These are phyloP conservation scores for Nebria salina DNA, from an alignment of 2,888 invertebrate species.

Conservation along the genomic window DNA sequence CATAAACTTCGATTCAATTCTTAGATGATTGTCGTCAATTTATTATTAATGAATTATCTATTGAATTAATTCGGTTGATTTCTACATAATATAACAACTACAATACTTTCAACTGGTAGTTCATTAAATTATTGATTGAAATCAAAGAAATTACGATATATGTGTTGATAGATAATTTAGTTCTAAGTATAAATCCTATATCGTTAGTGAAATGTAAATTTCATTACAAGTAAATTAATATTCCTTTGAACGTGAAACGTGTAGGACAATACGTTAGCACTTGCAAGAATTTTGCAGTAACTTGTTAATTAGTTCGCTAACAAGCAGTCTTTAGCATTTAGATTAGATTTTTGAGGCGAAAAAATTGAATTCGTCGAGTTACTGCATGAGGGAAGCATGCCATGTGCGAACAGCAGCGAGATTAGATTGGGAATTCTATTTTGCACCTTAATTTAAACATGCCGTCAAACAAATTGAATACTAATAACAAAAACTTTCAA, in stretches of 20 bases:
- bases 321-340: constrained; percentile 55
- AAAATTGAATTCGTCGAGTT: constrained; percentile 46
- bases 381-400: background rate
- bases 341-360: constrained; percentile 51
- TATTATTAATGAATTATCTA: background rate
- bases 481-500: constrained; percentile 46
- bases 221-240: constrained; percentile 42
- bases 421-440: constrained; percentile 26
- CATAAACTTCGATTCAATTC: background rate
- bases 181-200: constrained; percentile 15
- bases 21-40: background rate
- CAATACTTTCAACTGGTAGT: too few species aligned
- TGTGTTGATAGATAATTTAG: background rate
- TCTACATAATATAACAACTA: too few species aligned
- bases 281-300: constrained; percentile 50
- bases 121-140: too few species aligned
- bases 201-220: constrained; percentile 36
- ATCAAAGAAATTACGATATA: too few species aligned
- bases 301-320: constrained; percentile 54
- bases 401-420: background rate
- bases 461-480: constrained; percentile 46
- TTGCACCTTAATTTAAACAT: constrained; percentile 46
- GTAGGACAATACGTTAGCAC: constrained; percentile 46
- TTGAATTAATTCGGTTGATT: background rate
- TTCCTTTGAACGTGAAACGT: constrained; percentile 31